These are phyloP conservation scores for Seladonia tumulorum DNA, from an alignment of 2,888 invertebrate genomes.

Conservation along the genomic window DNA sequence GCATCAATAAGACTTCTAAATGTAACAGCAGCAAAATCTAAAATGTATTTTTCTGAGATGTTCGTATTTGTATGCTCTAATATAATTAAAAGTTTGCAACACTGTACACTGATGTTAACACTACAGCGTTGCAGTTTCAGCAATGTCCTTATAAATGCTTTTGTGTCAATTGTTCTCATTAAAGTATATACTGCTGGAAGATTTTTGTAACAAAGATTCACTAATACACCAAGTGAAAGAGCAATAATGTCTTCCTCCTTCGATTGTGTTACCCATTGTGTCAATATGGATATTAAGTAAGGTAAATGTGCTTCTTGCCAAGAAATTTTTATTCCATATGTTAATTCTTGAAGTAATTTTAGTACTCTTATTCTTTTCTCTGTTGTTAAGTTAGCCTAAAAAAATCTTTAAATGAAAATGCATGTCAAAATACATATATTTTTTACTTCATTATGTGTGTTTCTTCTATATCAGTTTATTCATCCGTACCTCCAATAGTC, in stretches of 20 bases:
- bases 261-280: constrained; percentile 87
- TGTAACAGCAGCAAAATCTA: constrained; percentile 85
- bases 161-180: constrained; percentile 89
- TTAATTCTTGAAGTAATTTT: constrained; percentile 90
- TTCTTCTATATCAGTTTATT: neutral
- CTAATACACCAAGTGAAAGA: constrained; percentile 89
- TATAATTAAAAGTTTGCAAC: constrained; percentile 86
- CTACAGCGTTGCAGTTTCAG: constrained; percentile 85
- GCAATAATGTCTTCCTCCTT: constrained; percentile 85
- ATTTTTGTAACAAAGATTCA: constrained; percentile 92
- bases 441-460: neutral
- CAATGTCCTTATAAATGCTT: constrained; percentile 88
- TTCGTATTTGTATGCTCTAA: constrained; percentile 85
- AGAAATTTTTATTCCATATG: constrained; percentile 91
- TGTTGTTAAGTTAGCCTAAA: constrained; percentile 85
- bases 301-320: constrained; percentile 92
- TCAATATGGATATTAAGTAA: constrained; percentile 88
- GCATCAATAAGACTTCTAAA: constrained; percentile 85
- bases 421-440: neutral
- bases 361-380: constrained; percentile 88
- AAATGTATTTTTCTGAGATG: constrained; percentile 84
- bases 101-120: constrained; percentile 85
- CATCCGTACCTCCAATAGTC: constrained; percentile 86
- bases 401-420: constrained; percentile 3
- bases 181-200: constrained; percentile 90